phyloP scores from a whole-genome alignment of 2,113 vertebrate species.

The Fukomys damarensis region DNA sequence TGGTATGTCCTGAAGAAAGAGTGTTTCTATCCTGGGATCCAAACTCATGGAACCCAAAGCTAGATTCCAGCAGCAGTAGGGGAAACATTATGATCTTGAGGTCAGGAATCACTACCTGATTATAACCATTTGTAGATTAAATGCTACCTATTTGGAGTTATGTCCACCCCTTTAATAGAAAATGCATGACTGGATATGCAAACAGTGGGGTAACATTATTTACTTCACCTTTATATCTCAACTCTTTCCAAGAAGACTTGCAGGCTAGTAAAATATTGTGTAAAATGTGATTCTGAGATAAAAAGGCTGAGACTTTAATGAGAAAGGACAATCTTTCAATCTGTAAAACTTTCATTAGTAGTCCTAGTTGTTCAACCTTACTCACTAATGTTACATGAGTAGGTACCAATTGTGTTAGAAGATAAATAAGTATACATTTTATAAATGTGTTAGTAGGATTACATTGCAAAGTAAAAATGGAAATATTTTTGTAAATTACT shows the following conservation, averaged over 20 bases:
- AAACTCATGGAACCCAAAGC: background rate
- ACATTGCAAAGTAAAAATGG: background rate
- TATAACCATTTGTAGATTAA: background rate
- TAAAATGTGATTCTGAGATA: background rate
- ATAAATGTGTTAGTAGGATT: background rate
- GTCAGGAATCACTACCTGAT: background rate
- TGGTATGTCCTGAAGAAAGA: background rate
- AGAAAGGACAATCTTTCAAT: background rate
- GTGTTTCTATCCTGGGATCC: background rate
- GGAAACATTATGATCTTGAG: rapidly evolving
- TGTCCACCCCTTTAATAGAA: background rate
- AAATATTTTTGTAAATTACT: background rate
- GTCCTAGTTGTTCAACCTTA: background rate
- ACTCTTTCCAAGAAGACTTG: background rate
- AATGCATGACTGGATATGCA: background rate
- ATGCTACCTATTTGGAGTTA: background rate
- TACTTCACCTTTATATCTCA: background rate
- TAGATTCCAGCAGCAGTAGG: background rate
- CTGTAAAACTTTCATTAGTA: background rate
- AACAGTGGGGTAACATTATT: background rate
- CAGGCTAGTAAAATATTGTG: background rate
- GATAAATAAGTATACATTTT: background rate
- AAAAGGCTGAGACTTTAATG: background rate
- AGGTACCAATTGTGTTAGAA: background rate
- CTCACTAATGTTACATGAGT: background rate